These are phyloP conservation scores for Haliclona indistincta DNA, from an alignment of 37 sponge, comb jelly and placozoan species.

Conservation along the genomic window DNA sequence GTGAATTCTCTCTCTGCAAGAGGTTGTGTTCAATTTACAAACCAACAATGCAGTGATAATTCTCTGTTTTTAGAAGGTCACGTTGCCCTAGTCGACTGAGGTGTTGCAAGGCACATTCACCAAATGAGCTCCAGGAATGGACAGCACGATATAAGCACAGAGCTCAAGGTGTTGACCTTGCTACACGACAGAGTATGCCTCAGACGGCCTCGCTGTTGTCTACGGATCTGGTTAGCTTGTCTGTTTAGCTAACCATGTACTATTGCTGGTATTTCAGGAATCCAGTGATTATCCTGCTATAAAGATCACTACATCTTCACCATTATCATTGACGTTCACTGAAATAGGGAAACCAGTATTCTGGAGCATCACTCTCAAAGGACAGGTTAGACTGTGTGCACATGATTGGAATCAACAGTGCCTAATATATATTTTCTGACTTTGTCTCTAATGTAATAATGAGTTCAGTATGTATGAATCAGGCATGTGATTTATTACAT, in stretches of 20 bases:
- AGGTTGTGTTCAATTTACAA: slow-evolving; percentile 11
- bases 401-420: too few relatives aligned
- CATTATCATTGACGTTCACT: background rate
- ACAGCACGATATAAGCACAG: slow-evolving; percentile 25
- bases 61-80: background rate
- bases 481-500: too few relatives aligned
- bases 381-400: slow-evolving; percentile 11
- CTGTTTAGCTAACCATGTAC: background rate
- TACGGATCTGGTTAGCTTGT: too few relatives aligned
- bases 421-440: too few relatives aligned
- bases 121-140: slow-evolving; percentile 40
- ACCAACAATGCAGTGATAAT: background rate
- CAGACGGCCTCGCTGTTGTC: too few relatives aligned
- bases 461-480: too few relatives aligned
- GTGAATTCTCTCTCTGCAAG: background rate
- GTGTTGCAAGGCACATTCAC: slow-evolving; percentile 26
- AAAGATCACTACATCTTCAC: too few relatives aligned
- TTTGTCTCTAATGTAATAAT: too few relatives aligned
- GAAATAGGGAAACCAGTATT: background rate
- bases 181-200: too few relatives aligned
- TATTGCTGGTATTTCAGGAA: slow-evolving; percentile 4
- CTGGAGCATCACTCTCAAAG: slow-evolving; percentile 13
- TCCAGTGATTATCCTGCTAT: too few relatives aligned
- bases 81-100: slow-evolving; percentile 3
- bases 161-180: background rate